phyloP scores from a whole-genome alignment of 2,888 invertebrate genomes.

The Eudasyphora cyanicolor region DNA sequence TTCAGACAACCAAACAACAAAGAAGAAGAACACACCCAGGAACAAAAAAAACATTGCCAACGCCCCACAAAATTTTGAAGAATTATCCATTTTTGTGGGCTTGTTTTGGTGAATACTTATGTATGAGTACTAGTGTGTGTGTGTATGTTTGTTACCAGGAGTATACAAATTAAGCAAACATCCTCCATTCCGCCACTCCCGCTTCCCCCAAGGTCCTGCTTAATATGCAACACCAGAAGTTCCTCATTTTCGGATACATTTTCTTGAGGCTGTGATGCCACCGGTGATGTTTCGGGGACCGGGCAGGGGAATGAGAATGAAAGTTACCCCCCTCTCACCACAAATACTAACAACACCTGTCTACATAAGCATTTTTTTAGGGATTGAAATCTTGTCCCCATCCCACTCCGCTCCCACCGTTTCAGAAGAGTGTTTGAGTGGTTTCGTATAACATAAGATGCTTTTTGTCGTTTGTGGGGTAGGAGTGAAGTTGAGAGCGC shows the following conservation, averaged over 20 bases:
- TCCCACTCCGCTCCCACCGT: no score
- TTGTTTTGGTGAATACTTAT: neutral
- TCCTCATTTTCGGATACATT: slow-evolving; percentile 1
- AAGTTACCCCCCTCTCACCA: neutral
- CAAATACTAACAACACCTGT: neutral
- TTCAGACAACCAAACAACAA: slow-evolving; percentile 6
- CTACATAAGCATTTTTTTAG: slow-evolving; percentile 6
- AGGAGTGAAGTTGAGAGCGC: no score
- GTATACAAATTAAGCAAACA: slow-evolving; percentile 33
- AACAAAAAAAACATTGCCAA: neutral
- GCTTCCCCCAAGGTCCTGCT: slow-evolving; percentile 13
- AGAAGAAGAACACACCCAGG: slow-evolving; percentile 1
- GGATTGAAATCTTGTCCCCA: neutral
- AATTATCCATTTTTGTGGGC: slow-evolving; percentile 26
- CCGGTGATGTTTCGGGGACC: neutral
- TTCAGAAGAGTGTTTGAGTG: neutral
- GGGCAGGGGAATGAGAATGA: no score
- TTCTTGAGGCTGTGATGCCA: neutral
- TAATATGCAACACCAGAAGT: slow-evolving; percentile 44
- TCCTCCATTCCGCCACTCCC: neutral
- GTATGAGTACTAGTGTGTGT: neutral
- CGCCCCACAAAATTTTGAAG: slow-evolving; percentile 23
- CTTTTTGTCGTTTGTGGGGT: neutral
- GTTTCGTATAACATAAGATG: neutral
- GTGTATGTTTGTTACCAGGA: neutral